Base-by-base conservation (phyloP, 2,888 invertebrate species). In the Tachina lurida region DNA sequence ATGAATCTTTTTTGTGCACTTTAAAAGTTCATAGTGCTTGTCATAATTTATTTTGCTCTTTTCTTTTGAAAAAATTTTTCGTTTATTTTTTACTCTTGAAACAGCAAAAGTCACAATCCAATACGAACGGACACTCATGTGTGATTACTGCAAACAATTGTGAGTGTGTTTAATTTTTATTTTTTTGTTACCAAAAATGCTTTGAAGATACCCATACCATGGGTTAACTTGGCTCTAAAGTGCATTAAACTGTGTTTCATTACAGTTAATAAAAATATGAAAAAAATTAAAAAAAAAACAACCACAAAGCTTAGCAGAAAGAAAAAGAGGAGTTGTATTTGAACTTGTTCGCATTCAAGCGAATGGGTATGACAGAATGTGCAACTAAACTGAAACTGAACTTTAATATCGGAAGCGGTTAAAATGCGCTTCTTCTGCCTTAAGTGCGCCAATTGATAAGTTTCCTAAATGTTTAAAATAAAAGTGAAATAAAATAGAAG, bases 191-290 rank as follows among this genome's bases (percentile, higher is more conserved):
- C 68, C 75, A 63, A 76, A 83, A 77, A 73, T 73, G 67, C 60
- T 67, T 65, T 71, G 58, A 67, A 60, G 77, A 73, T 78, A 78
- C n/a, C 17, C 65, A 41, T 84, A 60, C 73, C 67, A 77, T 84
- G 60, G 60, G 83, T 84, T 68, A 78, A 78, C 60, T 67, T 84
- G 77, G 83, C 83, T 19, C 54, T 52, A 77, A 83, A 78, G 77
- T 73, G 73, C 83, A 84, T 78, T 84, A 74, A 67, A 78, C 73
- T 67, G 52, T 43, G 62, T 75, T 81, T 75, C 41, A 75, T 68
- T 68, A n/a, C 22, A 68, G 13, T 68, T 75, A 81, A 67, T 47
- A 49, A 71, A 54, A n/a, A 70, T 31, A 73, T n/a, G 31, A 52
- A 22, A n/a, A 43, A 74, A 54, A 68, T 45, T 49, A 74, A 54